phyloP scores from a whole-genome alignment of 2,888 invertebrate genomes.

The Nasonia oneida region DNA sequence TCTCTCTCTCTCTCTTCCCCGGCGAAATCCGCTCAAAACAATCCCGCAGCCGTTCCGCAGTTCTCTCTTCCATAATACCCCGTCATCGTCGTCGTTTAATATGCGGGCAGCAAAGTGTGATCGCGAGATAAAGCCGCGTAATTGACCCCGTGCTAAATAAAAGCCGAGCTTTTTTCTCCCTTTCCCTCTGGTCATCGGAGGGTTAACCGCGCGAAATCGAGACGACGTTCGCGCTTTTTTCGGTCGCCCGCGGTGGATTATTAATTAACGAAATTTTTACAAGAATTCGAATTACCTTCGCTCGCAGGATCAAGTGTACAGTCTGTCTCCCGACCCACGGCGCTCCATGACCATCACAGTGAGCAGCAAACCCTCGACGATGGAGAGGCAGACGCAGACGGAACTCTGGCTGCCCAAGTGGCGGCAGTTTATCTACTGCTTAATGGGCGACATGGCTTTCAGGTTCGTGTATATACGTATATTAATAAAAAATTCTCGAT shows the following conservation, averaged over 20 bases:
- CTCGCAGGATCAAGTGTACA: constrained; percentile 61
- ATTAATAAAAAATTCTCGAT: too few relatives aligned
- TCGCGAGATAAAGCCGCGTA: constrained; percentile 42
- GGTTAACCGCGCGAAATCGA: constrained; percentile 9
- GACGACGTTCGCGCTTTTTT: not conserved
- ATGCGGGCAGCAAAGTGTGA: constrained; percentile 52
- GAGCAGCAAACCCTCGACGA: constrained; percentile 81
- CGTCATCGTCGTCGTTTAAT: constrained; percentile 18
- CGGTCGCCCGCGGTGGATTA: not conserved
- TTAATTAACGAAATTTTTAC: too few relatives aligned
- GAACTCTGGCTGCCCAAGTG: constrained; percentile 88
- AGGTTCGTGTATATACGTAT: constrained; percentile 68
- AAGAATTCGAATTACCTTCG: not conserved
- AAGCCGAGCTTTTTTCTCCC: constrained; percentile 6
- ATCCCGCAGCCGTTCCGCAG: not conserved
- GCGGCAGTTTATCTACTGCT: constrained; percentile 90
- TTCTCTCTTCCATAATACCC: not conserved
- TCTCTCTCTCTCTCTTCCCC: not conserved
- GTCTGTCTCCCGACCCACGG: constrained; percentile 61
- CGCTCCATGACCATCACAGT: constrained; percentile 70
- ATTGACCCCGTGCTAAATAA: constrained; percentile 35
- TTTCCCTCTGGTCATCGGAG: not conserved
- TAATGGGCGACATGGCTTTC: constrained; percentile 89
- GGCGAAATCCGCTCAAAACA: not conserved
- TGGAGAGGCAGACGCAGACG: constrained; percentile 92